These are phyloP conservation scores for Drosophila nr. perissopoda DNA, from an alignment of 2,888 invertebrate genomes.

Conservation along the genomic window DNA sequence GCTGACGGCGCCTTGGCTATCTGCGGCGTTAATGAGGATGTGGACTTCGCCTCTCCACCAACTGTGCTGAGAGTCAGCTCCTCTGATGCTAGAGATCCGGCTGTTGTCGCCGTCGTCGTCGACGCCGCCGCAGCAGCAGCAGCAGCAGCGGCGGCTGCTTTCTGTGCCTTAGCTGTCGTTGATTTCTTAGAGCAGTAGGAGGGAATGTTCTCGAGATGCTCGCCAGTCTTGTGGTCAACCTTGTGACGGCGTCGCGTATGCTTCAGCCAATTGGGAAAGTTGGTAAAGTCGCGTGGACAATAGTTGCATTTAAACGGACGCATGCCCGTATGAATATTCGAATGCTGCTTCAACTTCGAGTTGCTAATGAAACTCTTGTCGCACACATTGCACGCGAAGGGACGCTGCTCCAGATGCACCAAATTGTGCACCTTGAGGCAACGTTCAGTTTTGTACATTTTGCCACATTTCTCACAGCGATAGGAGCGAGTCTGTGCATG, in stretches of 20 bases:
- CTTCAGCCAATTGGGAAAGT: conserved; percentile 87
- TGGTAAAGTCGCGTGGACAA: conserved; percentile 87
- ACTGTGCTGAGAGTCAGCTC: conserved; percentile 1
- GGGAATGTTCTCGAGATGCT: conserved; percentile 84
- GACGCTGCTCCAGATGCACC: conserved; percentile 86
- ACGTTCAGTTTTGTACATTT: conserved; percentile 86
- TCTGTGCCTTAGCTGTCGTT: conserved; percentile 69
- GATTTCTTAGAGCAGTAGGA: conserved; percentile 84
- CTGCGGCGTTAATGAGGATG: neutral
- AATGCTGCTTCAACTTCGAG: conserved; percentile 87
- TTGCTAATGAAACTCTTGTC: conserved; percentile 87
- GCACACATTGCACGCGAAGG: conserved; percentile 86
- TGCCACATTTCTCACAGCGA: conserved; percentile 84
- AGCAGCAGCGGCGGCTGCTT: conserved; percentile 68
- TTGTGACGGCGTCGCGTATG: conserved; percentile 87
- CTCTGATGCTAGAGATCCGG: conserved; percentile 16
- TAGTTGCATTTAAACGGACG: conserved; percentile 87
- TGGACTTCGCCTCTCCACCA: conserved; percentile 11
- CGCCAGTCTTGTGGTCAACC: conserved; percentile 85
- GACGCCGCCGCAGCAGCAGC: conserved; percentile 63
- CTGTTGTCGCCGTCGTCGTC: conserved; percentile 36
- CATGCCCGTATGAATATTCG: conserved; percentile 87
- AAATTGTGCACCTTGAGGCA: conserved; percentile 87
- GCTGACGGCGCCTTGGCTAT: conserved; percentile 20
- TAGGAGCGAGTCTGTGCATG: conserved; percentile 84